Evolutionary conservation across 2,797 vertebrate genomes (phyloP).

Genomic region (Gadopsis marmoratus): DNA sequence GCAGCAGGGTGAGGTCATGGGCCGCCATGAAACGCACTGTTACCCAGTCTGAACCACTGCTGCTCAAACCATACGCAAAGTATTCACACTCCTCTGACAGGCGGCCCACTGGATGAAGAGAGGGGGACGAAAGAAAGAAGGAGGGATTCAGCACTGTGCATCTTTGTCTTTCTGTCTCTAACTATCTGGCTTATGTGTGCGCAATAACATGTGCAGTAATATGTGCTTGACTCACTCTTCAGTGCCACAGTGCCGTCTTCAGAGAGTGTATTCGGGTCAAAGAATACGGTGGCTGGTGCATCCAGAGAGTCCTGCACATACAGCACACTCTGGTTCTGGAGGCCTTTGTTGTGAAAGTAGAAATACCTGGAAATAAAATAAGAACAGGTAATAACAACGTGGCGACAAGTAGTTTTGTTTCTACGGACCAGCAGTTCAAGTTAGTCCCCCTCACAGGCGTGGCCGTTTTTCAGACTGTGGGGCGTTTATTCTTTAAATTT

Average conservation of each 20-base stretch:
- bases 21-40: conserved; percentile 81
- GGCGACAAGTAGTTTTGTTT: rapidly evolving
- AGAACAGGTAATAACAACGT: conserved; percentile 2
- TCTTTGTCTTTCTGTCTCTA: not conserved
- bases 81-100: conserved; percentile 85
- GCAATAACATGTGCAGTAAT: not conserved
- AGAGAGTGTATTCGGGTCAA: conserved; percentile 85
- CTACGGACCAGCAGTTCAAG: not conserved
- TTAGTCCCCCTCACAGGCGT: not conserved
- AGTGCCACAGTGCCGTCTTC: conserved; percentile 86
- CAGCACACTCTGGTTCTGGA: conserved; percentile 86
- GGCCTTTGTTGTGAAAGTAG: conserved; percentile 85
- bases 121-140: not conserved
- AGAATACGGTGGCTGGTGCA: conserved; percentile 75
- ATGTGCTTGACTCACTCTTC: conserved; percentile 74
- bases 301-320: conserved; percentile 85
- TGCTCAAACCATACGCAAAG: conserved; percentile 86
- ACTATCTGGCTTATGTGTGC: not conserved
- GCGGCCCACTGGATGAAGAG: conserved; percentile 75
- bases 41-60: conserved; percentile 86
- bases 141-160: not conserved
- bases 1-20: conserved; percentile 73
- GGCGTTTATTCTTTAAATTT: not conserved
- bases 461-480: not conserved
- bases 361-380: conserved; percentile 78